Base-by-base conservation (phyloP, 2,113 vertebrate species). In the Platysternon megacephalum region DNA sequence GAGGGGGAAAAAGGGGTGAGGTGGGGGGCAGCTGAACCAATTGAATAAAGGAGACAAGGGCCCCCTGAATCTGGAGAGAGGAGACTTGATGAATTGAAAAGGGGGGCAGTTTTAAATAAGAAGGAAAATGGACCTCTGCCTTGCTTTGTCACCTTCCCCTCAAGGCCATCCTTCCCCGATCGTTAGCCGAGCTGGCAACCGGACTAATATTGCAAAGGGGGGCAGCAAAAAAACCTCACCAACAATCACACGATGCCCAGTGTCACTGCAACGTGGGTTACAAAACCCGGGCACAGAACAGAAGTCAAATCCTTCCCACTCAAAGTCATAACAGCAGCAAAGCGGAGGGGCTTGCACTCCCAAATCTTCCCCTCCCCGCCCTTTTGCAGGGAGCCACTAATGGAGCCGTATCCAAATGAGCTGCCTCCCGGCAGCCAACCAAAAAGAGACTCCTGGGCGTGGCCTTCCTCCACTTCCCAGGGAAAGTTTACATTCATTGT, bases 401-500 rank as follows among this genome's bases (percentile, higher is more conserved):
- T 82, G 44, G 22, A 44, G 1, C 2, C 14, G 49, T 26, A 97
- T 97, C 92, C 89, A 97, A 97, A 97, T 97, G 2, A 97, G 3
- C 42, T 49, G 35, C 86, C 24, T 28, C 46, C 74, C 44, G 4
- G 1, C 29, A 79, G 53, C 97, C 96, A 91, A 96, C 96, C 49
- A 14, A 21, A 89, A 85, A 9, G 82, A 6, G 22, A 13, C 35
- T 28, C 82, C 78, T 95, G 96, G 82, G 94, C 86, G 96, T 29
- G 82, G 76, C 78, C 93, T 51, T n/a, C n/a, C 7, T 12, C 82
- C 83, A 5, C 88, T 91, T 86, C 92, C 85, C 21, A 29, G 96
- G 91, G 85, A 48, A 83, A 72, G 87, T 94, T 96, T 95, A 94
- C 93, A 96, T 97, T 97, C 95, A 96, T 97, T 95, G 97, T 97